phyloP scores from a whole-genome alignment of 2,888 invertebrate species.

The Meiosimyza platycephala region DNA sequence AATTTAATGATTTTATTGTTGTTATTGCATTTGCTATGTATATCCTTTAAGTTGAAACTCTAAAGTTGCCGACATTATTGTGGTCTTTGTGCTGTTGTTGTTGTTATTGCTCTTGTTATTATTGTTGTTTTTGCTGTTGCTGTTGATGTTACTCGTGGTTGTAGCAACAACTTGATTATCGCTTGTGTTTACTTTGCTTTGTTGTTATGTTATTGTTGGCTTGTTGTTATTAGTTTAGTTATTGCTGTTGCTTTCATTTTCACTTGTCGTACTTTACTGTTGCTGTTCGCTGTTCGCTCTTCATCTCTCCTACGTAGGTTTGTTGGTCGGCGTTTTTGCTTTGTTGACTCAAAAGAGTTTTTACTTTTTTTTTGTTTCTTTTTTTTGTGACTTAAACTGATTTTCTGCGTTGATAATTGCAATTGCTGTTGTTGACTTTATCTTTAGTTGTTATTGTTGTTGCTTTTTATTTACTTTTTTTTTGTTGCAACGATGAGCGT shows the following conservation, averaged over 20 bases:
- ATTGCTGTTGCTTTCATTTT: slow-evolving; percentile 18
- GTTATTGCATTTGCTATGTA: background rate
- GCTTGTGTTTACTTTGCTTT: background rate
- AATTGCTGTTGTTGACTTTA: slow-evolving; percentile 13
- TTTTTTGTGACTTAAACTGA: background rate
- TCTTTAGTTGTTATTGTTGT: background rate
- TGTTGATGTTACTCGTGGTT: background rate
- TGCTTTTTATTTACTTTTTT: background rate
- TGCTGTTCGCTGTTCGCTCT: too few relatives aligned
- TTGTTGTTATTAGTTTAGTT: slow-evolving; percentile 3
- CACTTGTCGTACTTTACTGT: slow-evolving; percentile 14
- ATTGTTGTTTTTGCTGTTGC: background rate
- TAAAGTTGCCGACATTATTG: background rate
- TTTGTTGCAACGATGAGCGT: slow-evolving; percentile 1
- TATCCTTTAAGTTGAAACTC: too few relatives aligned
- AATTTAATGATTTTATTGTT: background rate
- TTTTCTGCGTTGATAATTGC: background rate
- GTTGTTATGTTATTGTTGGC: background rate
- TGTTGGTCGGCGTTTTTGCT: background rate
- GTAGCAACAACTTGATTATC: slow-evolving; percentile 6
- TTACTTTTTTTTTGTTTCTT: background rate
- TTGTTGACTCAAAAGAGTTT: slow-evolving; percentile 2
- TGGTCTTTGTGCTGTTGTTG: background rate
- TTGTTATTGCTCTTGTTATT: background rate
- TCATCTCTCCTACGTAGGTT: background rate